These are phyloP conservation scores for Cryptus armator DNA, from an alignment of 2,888 invertebrate genomes.

Conservation along the genomic window DNA sequence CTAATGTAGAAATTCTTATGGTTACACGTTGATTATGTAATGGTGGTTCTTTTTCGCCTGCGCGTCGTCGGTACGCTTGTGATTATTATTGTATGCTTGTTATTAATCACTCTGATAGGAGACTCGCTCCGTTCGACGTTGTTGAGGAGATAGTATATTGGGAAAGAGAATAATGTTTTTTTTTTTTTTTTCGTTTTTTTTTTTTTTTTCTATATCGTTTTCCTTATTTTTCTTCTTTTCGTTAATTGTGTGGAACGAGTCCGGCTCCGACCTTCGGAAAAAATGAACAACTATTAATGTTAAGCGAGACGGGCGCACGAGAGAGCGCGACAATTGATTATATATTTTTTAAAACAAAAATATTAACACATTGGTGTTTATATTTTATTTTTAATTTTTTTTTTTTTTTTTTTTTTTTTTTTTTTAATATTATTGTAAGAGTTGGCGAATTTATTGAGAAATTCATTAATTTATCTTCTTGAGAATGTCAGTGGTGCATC, in stretches of 20 bases:
- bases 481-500: constrained; percentile 74
- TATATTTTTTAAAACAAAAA: constrained; percentile 54
- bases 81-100: constrained; percentile 47
- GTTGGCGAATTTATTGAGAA: constrained; percentile 62
- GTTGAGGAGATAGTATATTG: constrained; percentile 25
- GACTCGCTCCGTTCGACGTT: constrained; percentile 12
- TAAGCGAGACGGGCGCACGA: constrained; percentile 78
- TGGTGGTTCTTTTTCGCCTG: background rate
- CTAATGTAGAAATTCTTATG: constrained; percentile 78
- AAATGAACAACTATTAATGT: constrained; percentile 66
- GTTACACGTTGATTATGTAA: background rate
- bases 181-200: constrained; percentile 48
- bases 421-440: constrained; percentile 65
- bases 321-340: constrained; percentile 77
- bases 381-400: constrained; percentile 65
- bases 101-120: constrained; percentile 7
- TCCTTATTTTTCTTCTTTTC: constrained; percentile 32
- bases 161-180: constrained; percentile 52
- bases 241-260: constrained; percentile 59
- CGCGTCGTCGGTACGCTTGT: constrained; percentile 11
- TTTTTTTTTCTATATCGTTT: constrained; percentile 1
- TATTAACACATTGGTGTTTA: constrained; percentile 62
- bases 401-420: constrained; percentile 67
- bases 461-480: constrained; percentile 78
- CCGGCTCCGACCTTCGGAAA: constrained; percentile 68